Conservation (phyloP, 2,888 invertebrate genomes). For the Andrena trimmerana region DNA sequence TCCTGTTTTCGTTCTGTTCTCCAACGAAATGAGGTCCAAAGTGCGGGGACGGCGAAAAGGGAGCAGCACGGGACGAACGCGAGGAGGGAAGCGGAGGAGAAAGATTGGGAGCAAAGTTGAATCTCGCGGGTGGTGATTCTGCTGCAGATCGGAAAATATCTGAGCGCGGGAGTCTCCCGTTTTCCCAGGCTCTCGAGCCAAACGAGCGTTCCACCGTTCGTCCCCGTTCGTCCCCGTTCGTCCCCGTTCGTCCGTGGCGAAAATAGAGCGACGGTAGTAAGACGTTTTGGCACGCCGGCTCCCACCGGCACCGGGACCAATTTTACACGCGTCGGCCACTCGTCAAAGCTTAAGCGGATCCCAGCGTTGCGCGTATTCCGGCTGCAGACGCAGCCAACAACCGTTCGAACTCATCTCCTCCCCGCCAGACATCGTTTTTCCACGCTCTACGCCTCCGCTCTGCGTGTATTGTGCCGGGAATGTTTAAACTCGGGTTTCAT, state of each 20-base stretch:
- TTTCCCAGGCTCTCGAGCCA: constrained; percentile 48
- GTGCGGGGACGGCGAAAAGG: background rate
- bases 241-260: constrained; percentile 15
- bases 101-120: background rate
- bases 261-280: constrained; percentile 62
- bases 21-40: too few species aligned
- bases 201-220: constrained; percentile 39
- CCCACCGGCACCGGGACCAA: constrained; percentile 40
- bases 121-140: constrained; percentile 7
- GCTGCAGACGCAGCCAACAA: constrained; percentile 36
- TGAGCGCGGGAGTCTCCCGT: constrained; percentile 1
- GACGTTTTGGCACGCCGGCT: constrained; percentile 62
- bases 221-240: constrained; percentile 20
- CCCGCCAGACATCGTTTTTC: constrained; percentile 11
- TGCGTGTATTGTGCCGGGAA: constrained; percentile 17
- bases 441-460: background rate
- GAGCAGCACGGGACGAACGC: background rate
- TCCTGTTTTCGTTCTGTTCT: too few species aligned
- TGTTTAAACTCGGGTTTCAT: constrained; percentile 36
- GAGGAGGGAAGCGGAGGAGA: too few species aligned
- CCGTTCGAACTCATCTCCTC: background rate
- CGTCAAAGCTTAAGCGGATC: constrained; percentile 57
- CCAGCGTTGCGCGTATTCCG: constrained; percentile 36
- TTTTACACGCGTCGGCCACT: constrained; percentile 61
- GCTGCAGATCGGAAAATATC: constrained; percentile 11